Conservation (phyloP, 1,140 invertebrate genomes). For the Caenorhabditis brenneri region DNA sequence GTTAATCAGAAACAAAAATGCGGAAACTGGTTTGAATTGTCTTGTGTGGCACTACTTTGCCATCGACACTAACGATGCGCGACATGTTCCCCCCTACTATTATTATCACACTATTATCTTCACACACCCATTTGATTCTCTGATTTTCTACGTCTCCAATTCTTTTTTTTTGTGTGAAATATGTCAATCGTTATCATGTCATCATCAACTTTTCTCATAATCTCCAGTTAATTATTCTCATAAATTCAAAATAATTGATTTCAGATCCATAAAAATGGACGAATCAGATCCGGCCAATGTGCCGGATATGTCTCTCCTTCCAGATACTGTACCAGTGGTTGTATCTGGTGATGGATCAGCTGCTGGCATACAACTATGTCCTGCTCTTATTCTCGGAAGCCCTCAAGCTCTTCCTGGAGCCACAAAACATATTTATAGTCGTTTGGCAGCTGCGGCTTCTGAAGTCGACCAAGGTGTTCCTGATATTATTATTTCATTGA, state of each 20-base stretch:
- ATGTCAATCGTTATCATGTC: background rate
- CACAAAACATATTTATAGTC: slow-evolving; percentile 56
- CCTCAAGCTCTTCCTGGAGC: slow-evolving; percentile 48
- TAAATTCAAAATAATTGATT: background rate
- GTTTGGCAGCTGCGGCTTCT: slow-evolving; percentile 55
- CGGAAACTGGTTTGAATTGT: background rate
- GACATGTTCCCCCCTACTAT: background rate
- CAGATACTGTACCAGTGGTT: background rate
- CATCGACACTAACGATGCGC: slow-evolving; percentile 19
- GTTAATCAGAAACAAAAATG: background rate
- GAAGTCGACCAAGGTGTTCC: slow-evolving; percentile 65
- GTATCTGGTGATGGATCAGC: background rate
- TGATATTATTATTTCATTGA: slow-evolving; percentile 63
- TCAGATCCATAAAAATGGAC: background rate
- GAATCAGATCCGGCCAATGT: slow-evolving; percentile 1
- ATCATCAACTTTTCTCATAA: background rate
- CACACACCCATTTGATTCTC: background rate
- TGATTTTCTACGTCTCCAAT: background rate
- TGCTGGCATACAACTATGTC: slow-evolving; percentile 44
- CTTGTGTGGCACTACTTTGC: background rate
- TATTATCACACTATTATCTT: background rate
- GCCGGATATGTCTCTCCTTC: slow-evolving; percentile 3
- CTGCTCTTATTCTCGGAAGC: slow-evolving; percentile 42
- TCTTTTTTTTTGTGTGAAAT: background rate
- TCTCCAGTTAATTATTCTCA: background rate